These are phyloP conservation scores for Dyspetes luteomarginatus DNA, from an alignment of 2,888 invertebrate genomes.

Conservation along the genomic window DNA sequence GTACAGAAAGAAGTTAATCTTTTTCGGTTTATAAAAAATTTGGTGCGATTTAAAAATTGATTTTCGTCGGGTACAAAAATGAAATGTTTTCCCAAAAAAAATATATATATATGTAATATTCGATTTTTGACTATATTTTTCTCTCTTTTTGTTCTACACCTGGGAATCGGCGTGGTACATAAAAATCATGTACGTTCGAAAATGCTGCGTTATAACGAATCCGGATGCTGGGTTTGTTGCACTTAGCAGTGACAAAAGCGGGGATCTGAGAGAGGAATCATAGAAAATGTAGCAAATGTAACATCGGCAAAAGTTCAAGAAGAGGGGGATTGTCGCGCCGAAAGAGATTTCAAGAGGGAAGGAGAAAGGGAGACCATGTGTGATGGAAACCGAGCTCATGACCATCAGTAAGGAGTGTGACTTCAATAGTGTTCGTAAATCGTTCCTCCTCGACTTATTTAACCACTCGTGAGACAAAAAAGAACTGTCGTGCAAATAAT, in stretches of 20 bases:
- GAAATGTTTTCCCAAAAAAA: no score
- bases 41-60: no score
- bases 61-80: no score
- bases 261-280: slow-evolving; percentile 22
- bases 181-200: background rate
- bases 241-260: background rate
- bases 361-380: slow-evolving; percentile 69
- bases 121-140: no score
- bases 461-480: background rate
- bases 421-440: slow-evolving; percentile 40
- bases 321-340: slow-evolving; percentile 47
- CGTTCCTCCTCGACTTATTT: slow-evolving; percentile 10
- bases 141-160: background rate
- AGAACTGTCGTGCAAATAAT: background rate
- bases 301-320: slow-evolving; percentile 44
- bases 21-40: no score
- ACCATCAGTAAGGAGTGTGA: slow-evolving; percentile 60
- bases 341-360: slow-evolving; percentile 66
- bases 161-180: background rate
- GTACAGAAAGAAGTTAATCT: no score
- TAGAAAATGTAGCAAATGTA: background rate
- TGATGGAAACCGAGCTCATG: slow-evolving; percentile 64
- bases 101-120: no score
- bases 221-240: background rate
- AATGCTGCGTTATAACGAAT: background rate